Evolutionary conservation across 2,113 vertebrate species (phyloP), one percentile per base, ranked within the genome.

Genomic region (Macrotus californicus): DNA sequence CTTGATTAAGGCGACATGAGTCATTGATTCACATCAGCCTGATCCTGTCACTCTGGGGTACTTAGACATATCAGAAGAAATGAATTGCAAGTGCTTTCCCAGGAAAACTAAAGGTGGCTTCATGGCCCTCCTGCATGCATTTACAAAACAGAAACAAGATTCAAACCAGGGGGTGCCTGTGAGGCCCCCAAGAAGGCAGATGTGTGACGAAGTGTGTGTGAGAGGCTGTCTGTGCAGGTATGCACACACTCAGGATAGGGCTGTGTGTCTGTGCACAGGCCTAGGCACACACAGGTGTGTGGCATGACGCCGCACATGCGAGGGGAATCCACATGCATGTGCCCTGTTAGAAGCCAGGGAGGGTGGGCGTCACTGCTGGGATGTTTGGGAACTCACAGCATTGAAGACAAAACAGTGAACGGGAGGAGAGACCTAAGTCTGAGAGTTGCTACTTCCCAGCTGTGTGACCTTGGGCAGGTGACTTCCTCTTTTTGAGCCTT

Each of bases 291-390:
- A 31, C 3, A 34, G 24, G 2, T 9, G 21, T 41, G 61, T 48
- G 46, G 77, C 29, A 24, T 0, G 4, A 2, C 50, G 70, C 79
- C 43, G 14, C 50, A 3, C 19, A 41, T 6, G 34, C 4, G 10
- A 61, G 19, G 43, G 24, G 41, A 15, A 10, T 18, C 61, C n/a
- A 29, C 0, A 0, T 34, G 59, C n/a, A 39, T 5, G 10, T n/a
- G 2, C 22, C 52, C 54, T 24, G 39, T 39, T 36, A n/a, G 56
- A 76, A 73, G 50, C 26, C 39, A 16, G 69, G 29, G 18, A 66
- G 85, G 61, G 36, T 26, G 18, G 70, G 77, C 26, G 13, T 24
- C 24, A 7, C n/a, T 19, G 15, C 41, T 14, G 31, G 73, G 41
- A 81, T 59, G 56, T 54, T 66, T 7, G 7, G 66, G 41, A 61